phyloP scores from a whole-genome alignment of 2,113 vertebrate species.

The Axis porcinus region DNA sequence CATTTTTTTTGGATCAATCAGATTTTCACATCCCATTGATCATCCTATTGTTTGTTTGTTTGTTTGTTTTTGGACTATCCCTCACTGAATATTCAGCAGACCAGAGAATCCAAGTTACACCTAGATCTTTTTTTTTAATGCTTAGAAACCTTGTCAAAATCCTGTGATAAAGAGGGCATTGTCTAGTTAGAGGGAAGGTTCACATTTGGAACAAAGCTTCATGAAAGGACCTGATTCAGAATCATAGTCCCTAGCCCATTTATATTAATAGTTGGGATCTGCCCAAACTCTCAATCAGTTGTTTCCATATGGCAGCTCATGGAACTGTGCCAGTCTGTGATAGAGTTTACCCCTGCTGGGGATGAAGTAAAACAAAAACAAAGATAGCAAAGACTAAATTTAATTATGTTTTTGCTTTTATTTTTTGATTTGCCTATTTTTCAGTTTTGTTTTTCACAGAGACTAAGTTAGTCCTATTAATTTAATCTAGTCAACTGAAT shows the following conservation, averaged over 20 bases:
- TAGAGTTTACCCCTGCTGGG: not conserved
- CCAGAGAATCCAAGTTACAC: not conserved
- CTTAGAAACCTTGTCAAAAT: not conserved
- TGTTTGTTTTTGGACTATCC: not conserved
- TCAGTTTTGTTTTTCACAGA: not conserved
- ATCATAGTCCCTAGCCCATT: not conserved
- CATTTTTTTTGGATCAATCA: conserved; percentile 23
- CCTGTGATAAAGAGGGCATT: not conserved
- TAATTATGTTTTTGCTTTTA: not conserved
- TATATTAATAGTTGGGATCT: not conserved
- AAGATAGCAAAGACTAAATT: not conserved
- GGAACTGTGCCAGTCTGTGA: not conserved
- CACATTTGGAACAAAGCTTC: not conserved
- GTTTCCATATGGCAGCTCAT: not conserved
- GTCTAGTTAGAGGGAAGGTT: not conserved
- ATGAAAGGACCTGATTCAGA: not conserved
- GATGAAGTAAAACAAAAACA: not conserved
- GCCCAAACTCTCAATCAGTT: not conserved
- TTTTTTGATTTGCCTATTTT: not conserved
- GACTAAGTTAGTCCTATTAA: not conserved
- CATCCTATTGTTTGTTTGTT: not conserved
- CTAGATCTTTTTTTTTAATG: not conserved
- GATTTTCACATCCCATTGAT: conserved; percentile 31
- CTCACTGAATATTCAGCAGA: not conserved
- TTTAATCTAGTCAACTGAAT: conserved; percentile 19